Evolutionary conservation across 2,888 invertebrate genomes (phyloP).

Genomic region (Acleris laterana): DNA sequence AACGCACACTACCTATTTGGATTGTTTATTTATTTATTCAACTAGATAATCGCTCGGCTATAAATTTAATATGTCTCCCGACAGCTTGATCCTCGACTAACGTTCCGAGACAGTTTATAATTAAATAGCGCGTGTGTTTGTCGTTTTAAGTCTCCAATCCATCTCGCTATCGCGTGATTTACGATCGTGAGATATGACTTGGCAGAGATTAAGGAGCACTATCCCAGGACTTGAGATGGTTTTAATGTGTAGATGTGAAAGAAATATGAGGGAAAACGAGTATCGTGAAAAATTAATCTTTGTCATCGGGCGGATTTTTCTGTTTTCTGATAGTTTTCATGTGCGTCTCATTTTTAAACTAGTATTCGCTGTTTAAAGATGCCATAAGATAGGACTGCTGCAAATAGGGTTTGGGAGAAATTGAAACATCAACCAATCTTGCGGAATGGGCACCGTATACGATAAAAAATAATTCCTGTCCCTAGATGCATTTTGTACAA

Average conservation of each 20-base stretch:
- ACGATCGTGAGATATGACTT: constrained; percentile 44
- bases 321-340: too few relatives aligned
- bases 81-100: constrained; percentile 13
- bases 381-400: too few relatives aligned
- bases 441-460: background rate
- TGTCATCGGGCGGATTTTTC: too few relatives aligned
- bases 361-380: too few relatives aligned
- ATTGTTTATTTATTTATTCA: background rate
- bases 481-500: constrained; percentile 24
- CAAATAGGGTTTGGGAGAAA: too few relatives aligned
- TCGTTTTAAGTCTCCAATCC: constrained; percentile 34
- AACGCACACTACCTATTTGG: background rate
- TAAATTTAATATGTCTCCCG: constrained; percentile 8
- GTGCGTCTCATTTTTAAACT: too few relatives aligned
- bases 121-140: constrained; percentile 27
- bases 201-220: constrained; percentile 49
- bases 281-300: constrained; percentile 18
- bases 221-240: constrained; percentile 39
- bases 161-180: constrained; percentile 51
- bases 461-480: constrained; percentile 26
- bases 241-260: constrained; percentile 14
- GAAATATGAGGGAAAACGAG: constrained; percentile 18
- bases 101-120: constrained; percentile 19
- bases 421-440: too few relatives aligned
- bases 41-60: background rate